Base-by-base conservation (phyloP, 2,113 vertebrate species). In the Lampris megalopsis region DNA sequence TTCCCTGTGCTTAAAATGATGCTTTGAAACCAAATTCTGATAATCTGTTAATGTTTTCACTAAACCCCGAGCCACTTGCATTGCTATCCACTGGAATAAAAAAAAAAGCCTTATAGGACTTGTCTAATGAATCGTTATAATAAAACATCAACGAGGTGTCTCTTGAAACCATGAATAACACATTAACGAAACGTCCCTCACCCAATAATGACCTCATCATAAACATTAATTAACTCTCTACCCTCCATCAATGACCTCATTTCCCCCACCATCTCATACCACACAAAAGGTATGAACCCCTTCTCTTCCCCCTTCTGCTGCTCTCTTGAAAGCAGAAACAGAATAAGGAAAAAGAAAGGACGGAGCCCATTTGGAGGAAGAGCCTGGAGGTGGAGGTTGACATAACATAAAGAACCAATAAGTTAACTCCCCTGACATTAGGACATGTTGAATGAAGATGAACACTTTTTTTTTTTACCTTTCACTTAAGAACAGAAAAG, bases 1-100 rank as follows among this genome's bases (percentile, higher is more conserved):
- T 53, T 68, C 71, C 61, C 67, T 79, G 1, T 79, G 68, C 52
- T 64, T 81, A 63, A 78, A 40, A 73, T 77, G 57, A 58, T 53
- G 24, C 45, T 35, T 62, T 50, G 58, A 37, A 62, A 60, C 57
- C 37, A 57, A 24, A 63, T 7, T 43, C 50, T 61, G 61, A 48
- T n/a, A 35, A 42, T 43, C 40, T 45, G 49, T 68, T 35, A 41
- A 8, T 38, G 38, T 35, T 49, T 71, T 50, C 36, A 62, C 40
- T 24, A 24, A 63, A 63, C 49, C 49, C 9, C 10, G 43, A 24
- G 4, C 60, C 49, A 43, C 60, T 36, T 63, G 40, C 58, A 71
- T 62, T 24, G 24, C 24, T 24, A 43, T 40, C 5, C 59, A 37
- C 4, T 9, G 37, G 1, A 41, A 63, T 63, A 56, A 43, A 42